Conservation (phyloP, 1,140 invertebrate species). For the Aphelenchoides besseyi region DNA sequence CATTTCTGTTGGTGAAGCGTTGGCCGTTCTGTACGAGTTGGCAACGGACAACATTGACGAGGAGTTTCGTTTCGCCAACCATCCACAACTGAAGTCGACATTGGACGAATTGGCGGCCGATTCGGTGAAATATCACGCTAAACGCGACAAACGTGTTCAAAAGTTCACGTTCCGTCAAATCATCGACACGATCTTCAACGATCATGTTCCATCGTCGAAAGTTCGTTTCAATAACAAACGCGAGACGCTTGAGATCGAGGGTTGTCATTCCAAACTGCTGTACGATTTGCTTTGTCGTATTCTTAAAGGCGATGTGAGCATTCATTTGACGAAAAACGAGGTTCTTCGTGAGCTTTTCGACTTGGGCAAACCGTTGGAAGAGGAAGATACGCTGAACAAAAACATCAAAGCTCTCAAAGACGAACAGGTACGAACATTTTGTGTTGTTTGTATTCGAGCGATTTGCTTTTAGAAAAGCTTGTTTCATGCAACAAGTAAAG, state of each 20-base stretch:
- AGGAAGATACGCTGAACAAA: constrained; percentile 18
- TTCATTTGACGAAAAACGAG: constrained; percentile 40
- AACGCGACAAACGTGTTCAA: constrained; percentile 48
- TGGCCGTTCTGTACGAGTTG: constrained; percentile 38
- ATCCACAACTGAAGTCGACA: constrained; percentile 11
- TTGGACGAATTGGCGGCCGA: constrained; percentile 41
- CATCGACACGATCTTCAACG: constrained; percentile 46
- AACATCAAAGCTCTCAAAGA: constrained; percentile 30
- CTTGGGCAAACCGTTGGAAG: constrained; percentile 24
- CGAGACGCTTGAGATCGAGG: constrained; percentile 31
- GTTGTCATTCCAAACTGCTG: constrained; percentile 44
- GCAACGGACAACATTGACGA: constrained; percentile 43
- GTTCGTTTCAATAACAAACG: constrained; percentile 44
- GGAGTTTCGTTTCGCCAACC: constrained; percentile 47
- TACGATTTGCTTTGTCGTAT: constrained; percentile 46
- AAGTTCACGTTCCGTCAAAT: constrained; percentile 46
- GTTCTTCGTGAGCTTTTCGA: constrained; percentile 46
- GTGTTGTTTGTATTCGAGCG: not conserved
- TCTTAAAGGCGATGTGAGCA: constrained; percentile 44
- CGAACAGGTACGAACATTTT: constrained; percentile 30
- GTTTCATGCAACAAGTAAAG: constrained; percentile 10
- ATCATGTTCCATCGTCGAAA: constrained; percentile 22
- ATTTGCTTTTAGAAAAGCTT: constrained; percentile 16
- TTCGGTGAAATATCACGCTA: constrained; percentile 44
- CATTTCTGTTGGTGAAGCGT: constrained; percentile 44